Conservation (phyloP, 2,888 invertebrate species). For the Sinelater perroti region DNA sequence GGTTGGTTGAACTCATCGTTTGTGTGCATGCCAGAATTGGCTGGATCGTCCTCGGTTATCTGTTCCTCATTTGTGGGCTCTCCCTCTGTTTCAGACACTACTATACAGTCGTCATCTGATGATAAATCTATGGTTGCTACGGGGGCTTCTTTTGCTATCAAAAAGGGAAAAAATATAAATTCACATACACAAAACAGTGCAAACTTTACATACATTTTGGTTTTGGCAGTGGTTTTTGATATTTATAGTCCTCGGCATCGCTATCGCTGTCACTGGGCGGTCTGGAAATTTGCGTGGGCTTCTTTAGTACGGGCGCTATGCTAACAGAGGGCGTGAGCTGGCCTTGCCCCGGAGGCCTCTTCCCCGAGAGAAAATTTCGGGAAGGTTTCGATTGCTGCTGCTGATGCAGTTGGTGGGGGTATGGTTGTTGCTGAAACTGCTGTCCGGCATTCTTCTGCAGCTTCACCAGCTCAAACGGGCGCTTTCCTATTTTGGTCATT, state of each 20-base stretch:
- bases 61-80: conserved; percentile 80
- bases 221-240: conserved; percentile 42
- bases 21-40: conserved; percentile 91
- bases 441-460: conserved; percentile 58
- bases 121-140: conserved; percentile 81
- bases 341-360: conserved; percentile 42
- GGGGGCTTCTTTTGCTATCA: conserved; percentile 56
- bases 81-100: conserved; percentile 83
- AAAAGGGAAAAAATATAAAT: neutral
- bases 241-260: conserved; percentile 51
- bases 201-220: conserved; percentile 43
- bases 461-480: conserved; percentile 58
- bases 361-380: conserved; percentile 39
- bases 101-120: conserved; percentile 86
- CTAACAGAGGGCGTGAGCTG: conserved; percentile 63
- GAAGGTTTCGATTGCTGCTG: conserved; percentile 26
- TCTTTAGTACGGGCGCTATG: conserved; percentile 61
- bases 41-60: conserved; percentile 79
- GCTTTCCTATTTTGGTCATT: conserved; percentile 57
- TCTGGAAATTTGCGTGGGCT: conserved; percentile 43
- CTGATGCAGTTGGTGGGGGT: conserved; percentile 41
- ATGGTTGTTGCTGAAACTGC: conserved; percentile 44
- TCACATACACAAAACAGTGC: neutral
- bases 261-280: conserved; percentile 54
- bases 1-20: conserved; percentile 91